Conservation (phyloP, 2,797 vertebrate species). For the Notamacropus eugenii region DNA sequence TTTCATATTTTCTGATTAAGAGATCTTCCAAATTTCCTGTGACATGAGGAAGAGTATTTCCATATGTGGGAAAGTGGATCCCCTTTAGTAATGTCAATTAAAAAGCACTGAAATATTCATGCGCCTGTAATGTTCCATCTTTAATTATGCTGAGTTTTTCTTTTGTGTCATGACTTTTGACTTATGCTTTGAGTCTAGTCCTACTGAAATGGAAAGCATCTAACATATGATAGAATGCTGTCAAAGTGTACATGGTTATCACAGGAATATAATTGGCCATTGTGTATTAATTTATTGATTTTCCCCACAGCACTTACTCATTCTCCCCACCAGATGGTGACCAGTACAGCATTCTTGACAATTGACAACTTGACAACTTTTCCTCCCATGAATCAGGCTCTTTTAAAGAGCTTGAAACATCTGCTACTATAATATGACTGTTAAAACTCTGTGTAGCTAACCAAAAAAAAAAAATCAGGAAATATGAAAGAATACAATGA, state of each 20-base stretch:
- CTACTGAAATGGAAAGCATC: neutral
- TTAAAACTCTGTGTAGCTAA: neutral
- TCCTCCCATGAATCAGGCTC: neutral
- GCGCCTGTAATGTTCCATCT: too few relatives aligned
- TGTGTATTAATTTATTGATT: neutral
- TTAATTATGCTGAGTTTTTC: too few relatives aligned
- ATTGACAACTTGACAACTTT: neutral
- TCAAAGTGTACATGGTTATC: neutral
- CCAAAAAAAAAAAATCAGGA: neutral
- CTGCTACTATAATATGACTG: neutral
- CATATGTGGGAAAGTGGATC: neutral
- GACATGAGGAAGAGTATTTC: neutral
- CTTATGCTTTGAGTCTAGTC: neutral
- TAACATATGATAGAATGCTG: neutral
- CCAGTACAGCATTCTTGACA: neutral
- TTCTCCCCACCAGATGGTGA: neutral
- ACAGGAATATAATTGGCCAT: neutral
- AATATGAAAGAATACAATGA: neutral
- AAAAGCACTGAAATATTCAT: neutral
- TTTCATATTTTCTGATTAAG: neutral
- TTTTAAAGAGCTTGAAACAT: neutral
- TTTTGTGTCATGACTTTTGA: neutral
- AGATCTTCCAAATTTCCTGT: neutral
- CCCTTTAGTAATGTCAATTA: neutral
- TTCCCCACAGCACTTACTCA: neutral